Evolutionary conservation across 2,888 invertebrate species (phyloP), one percentile per base, ranked within the genome.

Genomic region (Tiliacea aurago): DNA sequence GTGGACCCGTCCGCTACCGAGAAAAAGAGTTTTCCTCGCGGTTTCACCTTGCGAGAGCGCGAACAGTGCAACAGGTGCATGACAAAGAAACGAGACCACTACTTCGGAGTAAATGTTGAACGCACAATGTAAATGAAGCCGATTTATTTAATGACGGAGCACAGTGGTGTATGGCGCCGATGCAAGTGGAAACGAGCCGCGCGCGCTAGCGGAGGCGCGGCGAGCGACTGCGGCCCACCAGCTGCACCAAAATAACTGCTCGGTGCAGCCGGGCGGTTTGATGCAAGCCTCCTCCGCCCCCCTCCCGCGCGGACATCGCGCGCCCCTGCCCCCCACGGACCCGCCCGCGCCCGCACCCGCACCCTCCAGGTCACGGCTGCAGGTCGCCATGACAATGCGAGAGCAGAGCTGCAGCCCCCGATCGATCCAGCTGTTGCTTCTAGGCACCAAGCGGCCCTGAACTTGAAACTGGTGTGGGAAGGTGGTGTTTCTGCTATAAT

Each of bases 231-330:
- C 90, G 94, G 88, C 87, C 83, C 81, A 88, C 78, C 89, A 91
- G 94, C 92, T 96, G 96, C 96, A 96, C 95, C 94, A 94, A 96
- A 96, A 96, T 96, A 96, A 94, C 95, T 95, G 95, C 95, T 95
- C 93, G 89, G 68, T 95, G 95, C 95, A 95, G 91, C 95, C 95
- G 90, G 95, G 95, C 94, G 93, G 94, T 90, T 93, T 92, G 93
- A 93, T 95, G 95, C 95, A 95, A 90, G 89, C 91, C 91, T 86
- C 87, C 84, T 87, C 87, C 80, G 88, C 80, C 77, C 86, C 81
- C 74, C 69, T 33, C 55, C 62, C 53, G 66, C 70, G 53, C 66
- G 18, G 73, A 69, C 75, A 79, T 79, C 80, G 10, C 80, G 61
- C 81, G 67, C 82, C 84, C 78, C 72, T 10, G 43, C 76, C 11